Percentiles rank a stretch among this genome's conserved stretches.
These are phyloP conservation scores for Seladonia tumulorum DNA, from an alignment of 2,888 invertebrate genomes.

Conservation along the genomic window DNA sequence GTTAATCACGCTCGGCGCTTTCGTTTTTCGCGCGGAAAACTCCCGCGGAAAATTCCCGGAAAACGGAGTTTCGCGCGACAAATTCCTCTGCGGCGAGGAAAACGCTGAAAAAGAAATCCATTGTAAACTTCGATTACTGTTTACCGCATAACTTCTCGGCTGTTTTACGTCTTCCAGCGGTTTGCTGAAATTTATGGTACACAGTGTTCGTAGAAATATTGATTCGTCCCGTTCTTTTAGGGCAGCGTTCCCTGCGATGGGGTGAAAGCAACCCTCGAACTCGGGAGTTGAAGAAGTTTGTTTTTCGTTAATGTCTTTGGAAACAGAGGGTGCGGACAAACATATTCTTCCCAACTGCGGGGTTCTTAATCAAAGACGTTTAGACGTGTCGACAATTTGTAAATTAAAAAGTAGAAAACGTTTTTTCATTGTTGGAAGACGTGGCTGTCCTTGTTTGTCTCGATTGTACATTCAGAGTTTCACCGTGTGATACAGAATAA, in stretches of 20 bases:
- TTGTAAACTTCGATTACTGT: background rate
- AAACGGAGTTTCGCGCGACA: background rate
- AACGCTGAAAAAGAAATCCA: background rate
- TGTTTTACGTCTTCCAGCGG: background rate
- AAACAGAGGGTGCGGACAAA: background rate
- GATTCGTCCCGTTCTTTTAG: background rate
- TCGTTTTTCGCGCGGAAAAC: background rate
- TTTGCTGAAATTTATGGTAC: background rate
- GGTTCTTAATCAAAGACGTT: background rate
- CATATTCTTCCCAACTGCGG: background rate
- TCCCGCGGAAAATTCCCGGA: background rate
- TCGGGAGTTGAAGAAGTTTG: conserved; percentile 12
- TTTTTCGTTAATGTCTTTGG: background rate
- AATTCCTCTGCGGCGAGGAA: background rate
- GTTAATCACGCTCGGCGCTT: background rate
- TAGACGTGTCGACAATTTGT: background rate
- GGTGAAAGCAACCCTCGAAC: background rate
- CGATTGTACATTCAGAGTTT: too few relatives aligned
- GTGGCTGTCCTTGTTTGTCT: background rate
- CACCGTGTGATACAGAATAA: too few relatives aligned
- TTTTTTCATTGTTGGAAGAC: background rate
- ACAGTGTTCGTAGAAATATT: background rate
- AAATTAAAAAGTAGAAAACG: background rate
- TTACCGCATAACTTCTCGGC: background rate
- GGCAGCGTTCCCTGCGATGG: background rate